These are phyloP conservation scores for Crepidodera aurea DNA, from an alignment of 2,888 invertebrate genomes.

Conservation along the genomic window DNA sequence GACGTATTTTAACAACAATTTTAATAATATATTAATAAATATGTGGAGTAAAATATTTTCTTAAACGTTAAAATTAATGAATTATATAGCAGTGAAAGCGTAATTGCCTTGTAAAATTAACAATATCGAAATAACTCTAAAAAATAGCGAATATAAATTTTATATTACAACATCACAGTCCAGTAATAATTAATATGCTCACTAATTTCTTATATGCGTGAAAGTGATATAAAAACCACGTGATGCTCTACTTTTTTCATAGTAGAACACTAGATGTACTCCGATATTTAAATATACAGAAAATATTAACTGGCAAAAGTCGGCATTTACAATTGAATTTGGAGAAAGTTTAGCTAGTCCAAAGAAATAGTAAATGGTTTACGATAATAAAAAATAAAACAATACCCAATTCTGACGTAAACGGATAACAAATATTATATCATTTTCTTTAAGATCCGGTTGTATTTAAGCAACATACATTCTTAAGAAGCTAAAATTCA, in stretches of 20 bases:
- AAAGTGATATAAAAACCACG: constrained; percentile 21
- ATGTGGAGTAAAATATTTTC: no score
- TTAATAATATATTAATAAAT: no score
- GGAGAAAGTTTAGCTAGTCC: background rate
- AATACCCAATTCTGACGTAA: constrained; percentile 4
- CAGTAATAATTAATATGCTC: constrained; percentile 16
- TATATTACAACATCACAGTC: constrained; percentile 8
- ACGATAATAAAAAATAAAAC: background rate
- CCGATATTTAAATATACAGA: background rate
- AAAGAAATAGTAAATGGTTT: constrained; percentile 1
- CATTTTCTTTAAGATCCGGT: no score
- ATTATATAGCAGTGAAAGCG: constrained; percentile 2
- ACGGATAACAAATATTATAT: background rate
- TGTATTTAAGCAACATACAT: no score
- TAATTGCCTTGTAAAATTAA: constrained; percentile 4
- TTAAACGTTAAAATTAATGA: background rate
- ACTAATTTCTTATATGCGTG: constrained; percentile 15
- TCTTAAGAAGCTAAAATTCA: no score
- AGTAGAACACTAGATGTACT: background rate
- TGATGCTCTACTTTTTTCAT: constrained; percentile 18
- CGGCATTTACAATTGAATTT: background rate
- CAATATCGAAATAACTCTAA: constrained; percentile 7
- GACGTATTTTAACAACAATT: no score
- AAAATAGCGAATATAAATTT: constrained; percentile 11
- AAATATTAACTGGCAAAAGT: background rate